Base-by-base conservation (phyloP, 2,888 invertebrate species). In the Strigamia crassipes region DNA sequence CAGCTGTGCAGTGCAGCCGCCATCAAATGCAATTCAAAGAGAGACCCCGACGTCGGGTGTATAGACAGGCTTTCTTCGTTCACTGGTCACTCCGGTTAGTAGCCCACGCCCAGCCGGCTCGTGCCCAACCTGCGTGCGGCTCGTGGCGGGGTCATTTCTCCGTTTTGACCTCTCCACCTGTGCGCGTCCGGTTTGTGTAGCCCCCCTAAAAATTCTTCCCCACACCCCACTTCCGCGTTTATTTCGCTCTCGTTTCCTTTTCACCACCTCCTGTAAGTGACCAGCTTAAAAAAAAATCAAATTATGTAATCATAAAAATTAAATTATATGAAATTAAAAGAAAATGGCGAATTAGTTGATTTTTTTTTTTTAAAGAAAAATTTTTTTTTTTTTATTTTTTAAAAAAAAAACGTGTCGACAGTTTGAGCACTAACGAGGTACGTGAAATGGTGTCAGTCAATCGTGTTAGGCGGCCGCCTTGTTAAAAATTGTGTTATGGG, bases 61-160 rank as follows among this genome's bases (percentile, higher is more conserved):
- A n/a, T 6, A 56, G 3, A 56, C 46, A 46, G 2, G 6, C 23
- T 6, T 27, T 27, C 5, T 73, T 73, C n/a, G 23, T 15, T 73
- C 27, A 73, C 27, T 73, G 73, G 73, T 73, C 73, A 73, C 73
- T 73, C 73, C 73, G 73, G 73, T 73, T 73, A n/a, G 10, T 73
- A n/a, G 73, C 73, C 73, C 73, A 23, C 73, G 73, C 73, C 73
- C 27, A 73, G 73, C 31, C 73, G 73, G 73, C 73, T 73, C 73
- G 73, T 73, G 73, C 73, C 31, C 15, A 73, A 73, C 31, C 31
- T 31, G 61, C 23, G 31, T 31, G 73, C 31, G n/a, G 31, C 73
- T 73, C 73, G 73, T 73, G 73, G 73, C 73, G 18, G 31, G 66
- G 73, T 73, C 73, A 73, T 31, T 73, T 73, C 31, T 18, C 56